Conservation (phyloP, 2,113 vertebrate genomes). For the Telmatochromis sp. region DNA sequence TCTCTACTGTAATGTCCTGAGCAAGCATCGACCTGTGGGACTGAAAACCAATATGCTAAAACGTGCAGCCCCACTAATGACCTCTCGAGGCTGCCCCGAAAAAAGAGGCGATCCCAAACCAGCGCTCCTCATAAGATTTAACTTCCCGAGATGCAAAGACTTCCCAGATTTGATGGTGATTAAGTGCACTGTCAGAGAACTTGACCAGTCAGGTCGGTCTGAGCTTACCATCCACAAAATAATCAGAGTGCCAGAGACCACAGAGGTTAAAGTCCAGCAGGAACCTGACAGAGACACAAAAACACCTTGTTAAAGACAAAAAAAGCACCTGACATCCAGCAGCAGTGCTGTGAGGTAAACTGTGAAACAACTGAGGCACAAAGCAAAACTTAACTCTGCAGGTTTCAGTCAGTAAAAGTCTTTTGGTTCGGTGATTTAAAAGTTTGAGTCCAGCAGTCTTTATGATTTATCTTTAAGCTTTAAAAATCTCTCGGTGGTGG, state of each 20-base stretch:
- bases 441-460: background rate
- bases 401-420: background rate
- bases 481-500: background rate
- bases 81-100: background rate
- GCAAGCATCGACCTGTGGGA: background rate
- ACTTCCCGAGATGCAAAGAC: background rate
- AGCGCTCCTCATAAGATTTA: background rate
- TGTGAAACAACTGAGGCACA: background rate
- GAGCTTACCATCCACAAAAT: conserved; percentile 81
- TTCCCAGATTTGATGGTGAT: background rate
- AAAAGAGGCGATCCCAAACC: background rate
- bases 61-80: background rate
- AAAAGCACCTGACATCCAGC: background rate
- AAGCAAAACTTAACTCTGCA: background rate
- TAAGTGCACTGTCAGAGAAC: background rate
- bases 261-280: conserved; percentile 88
- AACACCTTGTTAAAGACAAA: background rate
- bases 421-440: background rate
- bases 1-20: background rate
- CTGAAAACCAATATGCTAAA: background rate
- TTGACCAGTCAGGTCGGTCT: background rate
- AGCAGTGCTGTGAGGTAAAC: background rate
- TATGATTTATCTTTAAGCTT: background rate
- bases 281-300: conserved; percentile 68
- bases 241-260: conserved; percentile 78